Evolutionary conservation across 2,888 invertebrate species (phyloP), one percentile per base, ranked within the genome.

Genomic region (Meghimatium bilineatum): DNA sequence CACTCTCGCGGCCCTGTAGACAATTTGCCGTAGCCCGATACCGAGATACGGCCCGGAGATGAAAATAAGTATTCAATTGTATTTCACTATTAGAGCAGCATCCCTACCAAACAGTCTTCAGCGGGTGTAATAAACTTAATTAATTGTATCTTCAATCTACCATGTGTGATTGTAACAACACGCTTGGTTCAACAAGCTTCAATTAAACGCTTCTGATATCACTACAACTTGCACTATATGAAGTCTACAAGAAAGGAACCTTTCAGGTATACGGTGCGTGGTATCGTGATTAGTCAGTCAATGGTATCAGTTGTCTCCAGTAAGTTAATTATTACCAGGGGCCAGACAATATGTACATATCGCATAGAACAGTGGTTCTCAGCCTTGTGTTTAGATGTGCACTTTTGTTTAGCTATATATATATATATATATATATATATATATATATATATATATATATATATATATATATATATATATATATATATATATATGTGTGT

Each of bases 261-360:
- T 56, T 5, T 26, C 23, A 23, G 32, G 56, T 29, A 52, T 56
- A 12, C 12, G 23, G 44, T 34, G 17, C 17, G 26, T 32, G 52
- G 26, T 10, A 20, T 52, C 56, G 56, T 56, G 75, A 56, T 52
- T 34, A 75, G 34, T 75, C 32, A 26, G 1, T 75, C 34, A n/a
- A n/a, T n/a, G n/a, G 32, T 75, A 75, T 75, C 75, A n/a, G 56
- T 17, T 32, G 56, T 56, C 75, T 56, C 56, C 34, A 26, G 23
- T 17, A 34, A 56, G 75, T 34, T 75, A 56, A 75, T 52, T 23
- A 32, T 52, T 32, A 32, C 49, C 74, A 74, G 52, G 32, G 74
- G 17, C 29, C 74, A 52, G 74, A 10, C 52, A 49, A 0, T 49
- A n/a, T 49, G 49, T 74, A 29, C 32, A 32, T n/a, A n/a, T n/a